Evolutionary conservation across 2,888 invertebrate genomes (phyloP), one percentile per base, ranked within the genome.

Genomic region (Chloroclystis v-ata): DNA sequence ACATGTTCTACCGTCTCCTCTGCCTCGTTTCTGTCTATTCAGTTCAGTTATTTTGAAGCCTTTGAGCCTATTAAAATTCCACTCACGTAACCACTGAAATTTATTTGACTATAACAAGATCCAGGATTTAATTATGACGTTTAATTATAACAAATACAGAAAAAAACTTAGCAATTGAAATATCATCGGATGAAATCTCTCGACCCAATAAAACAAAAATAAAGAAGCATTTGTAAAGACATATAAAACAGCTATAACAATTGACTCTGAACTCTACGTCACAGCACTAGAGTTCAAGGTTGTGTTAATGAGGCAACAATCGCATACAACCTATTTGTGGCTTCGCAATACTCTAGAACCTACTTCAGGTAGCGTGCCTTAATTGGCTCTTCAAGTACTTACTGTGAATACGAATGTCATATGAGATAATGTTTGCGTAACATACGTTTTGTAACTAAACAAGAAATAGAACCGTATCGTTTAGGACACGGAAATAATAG

Each of bases 301-400:
- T 37, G 9, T 9, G 26, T 38, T 30, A 25, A 47, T 41, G 28
- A 51, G 43, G 48, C 43, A 47, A 51, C 52, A 43, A 50, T 49
- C 41, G 45, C 48, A 53, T 49, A 49, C 40, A 48, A 48, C 56
- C 46, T 56, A 51, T 54, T 51, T 51, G 58, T 45, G 58, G 58
- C 56, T 56, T 58, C 56, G 41, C 49, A 12, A 16, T 39, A 39
- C 12, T 12, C 25, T 42, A n/a, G n/a, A n/a, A 20, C 7, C 11
- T 45, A 28, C 45, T 13, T 37, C 25, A 52, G 46, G 52, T 49
- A 37, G 40, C 47, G 45, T 33, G 20, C 35, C 10, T 26, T 57
- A 57, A 55, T 57, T 57, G 55, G 57, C 53, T 55, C 53, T 40
- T 30, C 25, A 30, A n/a, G 11, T 47, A 16, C 32, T 16, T 38